A percentile compares a stretch with the other conserved stretches of the same genome.
These are phyloP conservation scores for Sisor rabdophorus DNA, from an alignment of 2,113 vertebrate species.

Conservation along the genomic window DNA sequence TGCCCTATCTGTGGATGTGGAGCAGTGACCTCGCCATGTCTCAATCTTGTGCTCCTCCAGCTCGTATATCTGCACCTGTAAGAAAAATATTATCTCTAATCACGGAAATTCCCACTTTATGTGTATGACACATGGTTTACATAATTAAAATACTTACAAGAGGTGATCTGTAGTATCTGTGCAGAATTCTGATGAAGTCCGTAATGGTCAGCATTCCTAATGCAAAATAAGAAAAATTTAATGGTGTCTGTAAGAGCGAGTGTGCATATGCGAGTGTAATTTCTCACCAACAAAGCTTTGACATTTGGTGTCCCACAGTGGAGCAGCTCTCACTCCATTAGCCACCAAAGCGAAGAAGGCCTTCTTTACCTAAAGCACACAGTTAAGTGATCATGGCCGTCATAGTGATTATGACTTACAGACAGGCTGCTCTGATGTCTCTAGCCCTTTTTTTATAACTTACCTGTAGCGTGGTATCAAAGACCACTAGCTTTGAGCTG, in stretches of 20 bases:
- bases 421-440: not conserved
- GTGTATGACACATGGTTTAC: too few species aligned
- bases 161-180: slow-evolving; percentile 98
- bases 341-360: slow-evolving; percentile 97
- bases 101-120: not conserved
- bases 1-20: not conserved
- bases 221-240: not conserved
- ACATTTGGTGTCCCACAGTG: slow-evolving; percentile 95
- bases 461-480: slow-evolving; percentile 96
- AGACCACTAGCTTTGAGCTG: slow-evolving; percentile 97
- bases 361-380: slow-evolving; percentile 85
- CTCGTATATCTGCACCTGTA: slow-evolving; percentile 97
- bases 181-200: slow-evolving; percentile 99
- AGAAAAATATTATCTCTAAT: slow-evolving; percentile 12
- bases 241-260: not conserved
- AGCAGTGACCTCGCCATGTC: slow-evolving; percentile 88
- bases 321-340: slow-evolving; percentile 94
- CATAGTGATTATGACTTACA: not conserved
- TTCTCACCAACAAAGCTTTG: slow-evolving; percentile 97
- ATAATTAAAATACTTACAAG: slow-evolving; percentile 72
- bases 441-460: slow-evolving; percentile 48
- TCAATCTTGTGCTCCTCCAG: slow-evolving; percentile 98
- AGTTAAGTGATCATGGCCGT: not conserved
- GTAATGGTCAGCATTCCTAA: slow-evolving; percentile 99
- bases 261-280: not conserved